Evolutionary conservation across 1,140 invertebrate genomes (phyloP).

Genomic region (Berghia stephanieae): DNA sequence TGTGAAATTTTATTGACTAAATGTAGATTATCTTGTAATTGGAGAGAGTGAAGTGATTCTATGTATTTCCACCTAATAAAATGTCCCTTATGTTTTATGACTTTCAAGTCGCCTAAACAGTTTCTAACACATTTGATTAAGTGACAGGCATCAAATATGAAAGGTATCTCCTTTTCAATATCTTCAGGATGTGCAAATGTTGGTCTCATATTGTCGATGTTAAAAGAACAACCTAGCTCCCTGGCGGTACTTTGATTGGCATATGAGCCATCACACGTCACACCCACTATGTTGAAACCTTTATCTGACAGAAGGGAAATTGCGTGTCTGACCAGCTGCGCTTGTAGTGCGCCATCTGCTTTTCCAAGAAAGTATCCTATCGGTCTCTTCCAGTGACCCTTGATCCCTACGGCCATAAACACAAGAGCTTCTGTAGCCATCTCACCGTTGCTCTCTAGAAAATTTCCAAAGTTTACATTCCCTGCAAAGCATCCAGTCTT

Average conservation of each 20-base stretch:
- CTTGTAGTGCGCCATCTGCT: not conserved
- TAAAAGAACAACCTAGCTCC: not conserved
- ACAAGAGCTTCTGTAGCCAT: no score
- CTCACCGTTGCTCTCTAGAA: no score
- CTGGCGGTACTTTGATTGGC: conserved; percentile 5
- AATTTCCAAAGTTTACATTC: no score
- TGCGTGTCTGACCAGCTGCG: not conserved
- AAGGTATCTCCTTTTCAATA: not conserved
- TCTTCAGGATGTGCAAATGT: not conserved
- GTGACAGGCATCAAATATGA: conserved; percentile 21
- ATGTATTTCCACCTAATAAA: not conserved
- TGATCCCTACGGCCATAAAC: no score
- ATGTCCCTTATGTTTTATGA: not conserved
- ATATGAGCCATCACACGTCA: conserved; percentile 14
- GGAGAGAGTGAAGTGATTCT: not conserved
- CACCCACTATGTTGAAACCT: not conserved
- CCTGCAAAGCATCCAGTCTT: no score
- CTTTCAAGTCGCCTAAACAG: not conserved
- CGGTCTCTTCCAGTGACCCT: not conserved
- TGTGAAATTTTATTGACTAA: conserved; percentile 5
- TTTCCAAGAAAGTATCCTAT: conserved; percentile 18
- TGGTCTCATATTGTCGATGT: not conserved
- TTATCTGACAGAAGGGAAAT: not conserved
- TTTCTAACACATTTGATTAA: conserved; percentile 17
- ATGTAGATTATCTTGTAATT: not conserved